Evolutionary conservation across 2,888 invertebrate species (phyloP), one percentile per base, ranked within the genome.

Genomic region (Calameuta idolon): DNA sequence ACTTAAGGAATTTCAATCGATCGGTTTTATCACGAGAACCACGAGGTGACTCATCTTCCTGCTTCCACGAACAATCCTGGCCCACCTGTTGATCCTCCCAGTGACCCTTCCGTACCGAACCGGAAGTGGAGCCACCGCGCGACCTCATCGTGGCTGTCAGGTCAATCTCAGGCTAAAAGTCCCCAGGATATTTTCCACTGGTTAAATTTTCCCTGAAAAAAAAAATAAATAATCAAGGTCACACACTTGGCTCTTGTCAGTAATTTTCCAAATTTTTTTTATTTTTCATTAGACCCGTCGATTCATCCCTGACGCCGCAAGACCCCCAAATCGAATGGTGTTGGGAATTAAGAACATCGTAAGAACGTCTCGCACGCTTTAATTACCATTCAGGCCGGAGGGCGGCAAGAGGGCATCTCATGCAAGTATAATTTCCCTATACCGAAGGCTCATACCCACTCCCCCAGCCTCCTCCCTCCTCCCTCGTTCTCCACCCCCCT

Each of bases 381-480:
- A 88, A 88, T 88, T 88, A 86, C 84, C 84, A 87, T 88, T 87
- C 84, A 85, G 80, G 85, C 87, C 84, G 82, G 82, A 85, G 86
- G 85, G 84, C 81, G 81, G 75, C 80, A 84, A 79, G 85, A 83
- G 80, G 84, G 77, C 81, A 80, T 81, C 84, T 87, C 87, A 88
- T 88, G 88, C 85, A 88, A 88, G 88, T 88, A 87, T 87, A 88
- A 87, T 88, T 71, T 85, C 82, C 77, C 81, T 80, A 74, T 75
- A 73, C 76, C 71, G 31, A 33, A 71, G 71, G 4, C 69, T 69
- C 76, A 34, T 76, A 33, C 75, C 73, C n/a, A 12, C 31, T 75
- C 75, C 71, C 73, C 76, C 40, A 40, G 68, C 76, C 71, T 77
- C 75, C 77, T 34, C 69, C 37, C 69, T 23, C 74, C 35, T 15